Evolutionary conservation across 2,888 invertebrate genomes (phyloP), one percentile per base, ranked within the genome.

Genomic region (Proisotoma minuta): DNA sequence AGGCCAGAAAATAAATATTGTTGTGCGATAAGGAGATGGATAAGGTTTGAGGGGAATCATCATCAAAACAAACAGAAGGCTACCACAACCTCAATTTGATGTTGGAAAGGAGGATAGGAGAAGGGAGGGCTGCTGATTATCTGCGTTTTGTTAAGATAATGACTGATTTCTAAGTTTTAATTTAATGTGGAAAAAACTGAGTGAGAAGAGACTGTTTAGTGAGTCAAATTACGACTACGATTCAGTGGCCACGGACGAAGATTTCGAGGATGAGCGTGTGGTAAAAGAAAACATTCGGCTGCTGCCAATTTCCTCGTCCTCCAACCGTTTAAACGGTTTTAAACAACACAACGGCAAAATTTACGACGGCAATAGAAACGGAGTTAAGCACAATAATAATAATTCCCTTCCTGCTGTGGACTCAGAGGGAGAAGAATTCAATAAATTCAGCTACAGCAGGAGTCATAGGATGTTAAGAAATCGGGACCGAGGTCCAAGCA

Each of bases 151-250:
- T 20, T 60, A 34, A 26, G 23, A n/a, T 26, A 4, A 20, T n/a
- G 18, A 56, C 29, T 22, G 34, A 22, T 34, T 58, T 23, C 5
- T 28, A 20, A 24, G 8, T 51, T 29, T 43, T 29, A 12, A 49
- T 65, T 63, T 68, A 65, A 68, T 68, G 68, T 68, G 68, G 68
- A 68, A 59, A 68, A 57, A 60, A 57, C 50, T 65, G 15, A 62
- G 63, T 53, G 60, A 50, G 20, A 60, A 48, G 22, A 43, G 60
- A 28, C 34, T 39, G 18, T 54, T 54, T 24, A 20, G 52, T n/a
- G 18, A 54, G 12, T 29, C 49, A 26, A 63, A 60, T 56, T 60
- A 39, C 63, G 53, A 54, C 4, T 66, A 66, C 50, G 66, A 63
- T 52, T 53, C 56, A 28, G 63, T 66, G 1, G 58, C 60, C 27